Conservation (phyloP, 2,888 invertebrate genomes). For the Lasioglossum pauxillum region DNA sequence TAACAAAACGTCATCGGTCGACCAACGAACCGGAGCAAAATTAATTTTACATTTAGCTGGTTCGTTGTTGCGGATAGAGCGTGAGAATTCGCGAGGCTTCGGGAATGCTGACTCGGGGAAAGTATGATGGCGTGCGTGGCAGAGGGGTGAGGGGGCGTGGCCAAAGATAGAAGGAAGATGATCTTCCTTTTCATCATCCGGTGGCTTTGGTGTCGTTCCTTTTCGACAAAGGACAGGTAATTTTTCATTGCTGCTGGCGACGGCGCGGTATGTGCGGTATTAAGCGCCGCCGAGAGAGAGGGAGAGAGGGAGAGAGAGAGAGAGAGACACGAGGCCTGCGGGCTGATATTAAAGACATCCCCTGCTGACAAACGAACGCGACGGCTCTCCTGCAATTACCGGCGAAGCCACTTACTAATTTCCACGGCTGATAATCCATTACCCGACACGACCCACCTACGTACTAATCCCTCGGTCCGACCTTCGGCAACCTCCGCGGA, state of each 20-base stretch:
- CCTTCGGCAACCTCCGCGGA: constrained; percentile 50
- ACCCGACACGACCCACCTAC: constrained; percentile 55
- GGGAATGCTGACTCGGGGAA: constrained; percentile 42
- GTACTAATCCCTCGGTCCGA: constrained; percentile 60
- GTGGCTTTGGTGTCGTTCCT: constrained; percentile 59
- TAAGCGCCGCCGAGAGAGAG: constrained; percentile 38
- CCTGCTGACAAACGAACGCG: constrained; percentile 63
- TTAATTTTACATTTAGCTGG: too few species aligned
- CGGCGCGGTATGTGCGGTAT: constrained; percentile 62
- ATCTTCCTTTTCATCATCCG: constrained; percentile 64
- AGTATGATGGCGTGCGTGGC: not conserved
- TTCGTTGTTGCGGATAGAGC: not conserved
- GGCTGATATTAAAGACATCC: constrained; percentile 65
- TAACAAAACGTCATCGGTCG: too few species aligned
- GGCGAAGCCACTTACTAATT: constrained; percentile 76
- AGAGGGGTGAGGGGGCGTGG: not conserved
- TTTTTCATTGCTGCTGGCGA: constrained; percentile 68
- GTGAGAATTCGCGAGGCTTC: constrained; percentile 42
- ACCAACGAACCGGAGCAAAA: too few species aligned
- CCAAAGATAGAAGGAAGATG: constrained; percentile 22
- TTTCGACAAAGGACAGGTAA: constrained; percentile 66
- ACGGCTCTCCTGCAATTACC: constrained; percentile 62
- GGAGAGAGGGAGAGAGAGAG: too few species aligned
- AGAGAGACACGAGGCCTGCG: not conserved
- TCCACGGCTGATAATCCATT: constrained; percentile 76